phyloP scores from a whole-genome alignment of 2,113 vertebrate species.

The Myiopsitta monachus region DNA sequence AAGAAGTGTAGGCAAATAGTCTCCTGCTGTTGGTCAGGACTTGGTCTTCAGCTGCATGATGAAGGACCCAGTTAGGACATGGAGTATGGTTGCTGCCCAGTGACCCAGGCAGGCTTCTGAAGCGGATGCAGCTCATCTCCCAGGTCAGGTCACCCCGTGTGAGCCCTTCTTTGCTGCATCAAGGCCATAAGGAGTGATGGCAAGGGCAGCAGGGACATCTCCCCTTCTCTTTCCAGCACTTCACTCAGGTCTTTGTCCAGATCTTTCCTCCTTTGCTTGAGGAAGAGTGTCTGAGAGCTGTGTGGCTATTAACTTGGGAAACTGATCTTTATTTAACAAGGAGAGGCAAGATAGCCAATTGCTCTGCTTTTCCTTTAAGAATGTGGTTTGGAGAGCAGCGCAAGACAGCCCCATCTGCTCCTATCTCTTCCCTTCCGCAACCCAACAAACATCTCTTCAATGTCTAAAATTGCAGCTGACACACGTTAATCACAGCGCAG shows the following conservation, averaged over 20 bases:
- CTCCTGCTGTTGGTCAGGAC: not conserved
- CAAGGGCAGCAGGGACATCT: not conserved
- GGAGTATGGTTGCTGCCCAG: not conserved
- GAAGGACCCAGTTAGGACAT: accelerated
- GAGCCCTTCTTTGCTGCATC: not conserved
- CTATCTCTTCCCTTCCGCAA: not conserved
- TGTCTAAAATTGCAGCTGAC: constrained; percentile 16
- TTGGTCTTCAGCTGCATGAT: not conserved
- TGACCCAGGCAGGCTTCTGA: not conserved
- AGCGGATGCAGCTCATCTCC: not conserved
- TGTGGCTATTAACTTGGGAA: not conserved
- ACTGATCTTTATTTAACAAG: not conserved
- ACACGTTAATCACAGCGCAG: not conserved
- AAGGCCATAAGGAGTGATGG: accelerated
- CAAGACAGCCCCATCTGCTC: not conserved
- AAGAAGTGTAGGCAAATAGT: not conserved
- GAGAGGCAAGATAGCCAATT: not conserved
- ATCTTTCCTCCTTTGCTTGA: not conserved
- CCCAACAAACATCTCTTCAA: not conserved
- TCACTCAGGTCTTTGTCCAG: not conserved
- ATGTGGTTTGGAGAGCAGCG: not conserved
- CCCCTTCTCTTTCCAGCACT: not conserved
- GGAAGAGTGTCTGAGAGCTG: not conserved
- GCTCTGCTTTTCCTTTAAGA: not conserved
- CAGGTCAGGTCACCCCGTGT: accelerated